A percentile compares a stretch with the other conserved stretches of the same genome.
Conservation (phyloP, 2,888 invertebrate genomes). For the Ochropleura plecta region DNA sequence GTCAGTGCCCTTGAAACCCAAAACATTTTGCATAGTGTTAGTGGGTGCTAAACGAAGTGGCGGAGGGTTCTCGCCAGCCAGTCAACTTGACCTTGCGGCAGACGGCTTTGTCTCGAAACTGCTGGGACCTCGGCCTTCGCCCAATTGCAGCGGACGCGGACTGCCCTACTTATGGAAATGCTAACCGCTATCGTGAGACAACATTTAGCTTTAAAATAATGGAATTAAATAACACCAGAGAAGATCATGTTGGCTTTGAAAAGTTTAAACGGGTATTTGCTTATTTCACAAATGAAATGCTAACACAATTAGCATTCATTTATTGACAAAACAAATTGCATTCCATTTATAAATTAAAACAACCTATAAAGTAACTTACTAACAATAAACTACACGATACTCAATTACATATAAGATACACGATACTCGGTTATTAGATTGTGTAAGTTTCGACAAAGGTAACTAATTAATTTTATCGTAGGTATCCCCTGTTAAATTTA, state of each 20-base stretch:
- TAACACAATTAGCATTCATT: neutral
- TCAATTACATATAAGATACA: no score
- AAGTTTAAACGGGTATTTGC: neutral
- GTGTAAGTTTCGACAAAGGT: no score
- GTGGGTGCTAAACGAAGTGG: conserved; percentile 49
- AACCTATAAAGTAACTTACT: no score
- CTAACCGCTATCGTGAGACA: conserved; percentile 15
- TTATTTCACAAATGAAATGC: neutral
- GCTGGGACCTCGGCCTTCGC: conserved; percentile 54
- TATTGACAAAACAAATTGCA: no score
- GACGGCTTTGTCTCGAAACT: conserved; percentile 57
- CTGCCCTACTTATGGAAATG: conserved; percentile 51
- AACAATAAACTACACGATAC: no score
- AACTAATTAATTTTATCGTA: neutral
- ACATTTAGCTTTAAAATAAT: conserved; percentile 15
- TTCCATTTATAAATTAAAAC: no score
- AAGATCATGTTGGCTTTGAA: neutral
- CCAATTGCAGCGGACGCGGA: conserved; percentile 44
- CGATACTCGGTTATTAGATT: no score
- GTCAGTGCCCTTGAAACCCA: conserved; percentile 19
- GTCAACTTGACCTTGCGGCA: conserved; percentile 60
- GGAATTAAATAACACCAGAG: neutral
- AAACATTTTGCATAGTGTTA: conserved; percentile 25
- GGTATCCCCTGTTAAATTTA: neutral
- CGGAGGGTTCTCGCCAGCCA: conserved; percentile 49